Evolutionary conservation across 2,888 invertebrate genomes (phyloP).

Genomic region (Cantharis lateralis): DNA sequence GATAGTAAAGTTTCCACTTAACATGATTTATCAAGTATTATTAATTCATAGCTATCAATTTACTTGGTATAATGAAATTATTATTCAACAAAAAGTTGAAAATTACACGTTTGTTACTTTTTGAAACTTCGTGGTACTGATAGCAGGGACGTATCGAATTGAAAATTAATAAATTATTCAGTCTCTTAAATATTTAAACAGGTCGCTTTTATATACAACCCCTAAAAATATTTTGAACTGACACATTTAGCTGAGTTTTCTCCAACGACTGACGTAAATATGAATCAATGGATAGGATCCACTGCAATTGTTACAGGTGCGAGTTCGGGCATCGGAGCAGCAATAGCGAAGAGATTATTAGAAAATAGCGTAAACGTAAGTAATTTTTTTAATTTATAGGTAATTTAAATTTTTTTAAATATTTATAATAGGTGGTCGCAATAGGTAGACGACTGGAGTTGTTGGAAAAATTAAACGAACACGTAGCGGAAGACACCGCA

Average conservation of each 20-base stretch:
- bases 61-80: background rate
- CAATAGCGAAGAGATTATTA: conserved; percentile 23
- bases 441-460: conserved; percentile 16
- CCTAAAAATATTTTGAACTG: background rate
- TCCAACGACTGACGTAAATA: conserved; percentile 1
- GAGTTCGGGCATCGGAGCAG: conserved; percentile 25
- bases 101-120: background rate
- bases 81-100: background rate
- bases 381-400: background rate
- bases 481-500: conserved; percentile 2
- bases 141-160: background rate
- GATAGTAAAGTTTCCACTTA: no score
- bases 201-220: background rate
- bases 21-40: background rate
- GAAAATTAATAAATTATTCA: background rate
- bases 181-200: background rate
- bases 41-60: background rate
- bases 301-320: conserved; percentile 25
- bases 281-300: conserved; percentile 23
- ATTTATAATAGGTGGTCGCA: conserved; percentile 13
- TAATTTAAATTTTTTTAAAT: background rate
- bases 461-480: conserved; percentile 12
- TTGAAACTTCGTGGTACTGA: background rate
- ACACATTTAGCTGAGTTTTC: background rate
- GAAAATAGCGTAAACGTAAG: conserved; percentile 23